Conservation (phyloP, 2,797 vertebrate genomes). For the Chlorospingus semifuscus region DNA sequence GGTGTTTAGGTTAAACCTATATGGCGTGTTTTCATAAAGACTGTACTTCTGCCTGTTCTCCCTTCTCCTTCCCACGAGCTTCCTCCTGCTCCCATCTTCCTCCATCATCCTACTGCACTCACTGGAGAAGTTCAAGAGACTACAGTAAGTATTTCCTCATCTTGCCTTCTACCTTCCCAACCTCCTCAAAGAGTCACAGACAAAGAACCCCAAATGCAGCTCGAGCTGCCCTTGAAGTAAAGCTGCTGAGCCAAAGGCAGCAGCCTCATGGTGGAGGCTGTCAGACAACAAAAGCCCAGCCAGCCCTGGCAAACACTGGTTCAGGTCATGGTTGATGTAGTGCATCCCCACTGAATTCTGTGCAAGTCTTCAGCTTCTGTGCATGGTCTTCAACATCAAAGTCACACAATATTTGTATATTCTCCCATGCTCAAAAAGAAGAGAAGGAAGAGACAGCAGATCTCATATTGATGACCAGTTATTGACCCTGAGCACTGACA, state of each 20-base stretch:
- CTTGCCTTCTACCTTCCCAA: neutral
- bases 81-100: neutral
- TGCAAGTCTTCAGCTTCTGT: neutral
- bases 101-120: neutral
- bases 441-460: neutral
- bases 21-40: neutral
- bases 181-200: neutral
- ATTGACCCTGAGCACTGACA: constrained; percentile 1
- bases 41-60: neutral
- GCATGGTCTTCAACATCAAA: neutral
- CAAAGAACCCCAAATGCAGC: neutral
- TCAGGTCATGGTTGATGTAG: neutral
- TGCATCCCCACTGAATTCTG: neutral
- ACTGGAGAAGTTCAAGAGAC: neutral
- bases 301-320: neutral
- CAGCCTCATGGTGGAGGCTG: neutral
- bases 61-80: neutral
- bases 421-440: neutral
- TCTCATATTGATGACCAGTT: neutral
- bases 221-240: neutral
- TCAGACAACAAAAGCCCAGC: neutral
- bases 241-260: neutral
- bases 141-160: neutral
- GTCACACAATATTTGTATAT: neutral
- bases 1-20: neutral